Percentiles rank a stretch among this genome's conserved stretches.
phyloP scores from a whole-genome alignment of 1,140 invertebrate genomes.

The Macrocentrus cingulum region DNA sequence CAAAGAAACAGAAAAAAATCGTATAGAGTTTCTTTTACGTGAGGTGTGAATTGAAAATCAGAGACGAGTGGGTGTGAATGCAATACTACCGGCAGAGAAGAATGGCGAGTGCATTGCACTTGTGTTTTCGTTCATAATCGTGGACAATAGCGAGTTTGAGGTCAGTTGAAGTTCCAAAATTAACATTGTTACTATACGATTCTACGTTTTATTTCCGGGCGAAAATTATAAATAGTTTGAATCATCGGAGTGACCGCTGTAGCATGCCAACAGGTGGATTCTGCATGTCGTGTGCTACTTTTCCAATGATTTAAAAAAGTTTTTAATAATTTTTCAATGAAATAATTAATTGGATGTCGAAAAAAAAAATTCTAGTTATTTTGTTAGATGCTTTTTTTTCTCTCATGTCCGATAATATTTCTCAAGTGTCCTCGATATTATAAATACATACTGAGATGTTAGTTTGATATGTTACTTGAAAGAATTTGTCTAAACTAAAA shows the following conservation, averaged over 20 bases:
- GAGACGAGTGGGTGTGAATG: neutral
- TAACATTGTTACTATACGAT: neutral
- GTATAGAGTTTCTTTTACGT: too few species aligned
- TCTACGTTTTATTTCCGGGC: conserved; percentile 3
- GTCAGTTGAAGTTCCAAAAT: neutral
- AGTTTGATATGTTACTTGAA: too few species aligned
- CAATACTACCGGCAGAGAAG: too few species aligned
- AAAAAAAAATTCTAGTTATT: too few species aligned
- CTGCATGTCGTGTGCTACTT: neutral
- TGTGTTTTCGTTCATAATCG: neutral
- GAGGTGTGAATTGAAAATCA: too few species aligned
- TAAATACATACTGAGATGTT: conserved; percentile 39
- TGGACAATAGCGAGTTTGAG: neutral
- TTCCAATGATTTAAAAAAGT: too few species aligned
- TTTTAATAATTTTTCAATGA: too few species aligned
- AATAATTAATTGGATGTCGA: too few species aligned
- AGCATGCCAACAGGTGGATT: conserved; percentile 18
- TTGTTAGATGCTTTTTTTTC: too few species aligned
- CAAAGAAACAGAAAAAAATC: too few species aligned
- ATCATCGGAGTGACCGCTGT: neutral
- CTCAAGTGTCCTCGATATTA: conserved; percentile 40
- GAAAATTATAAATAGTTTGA: conserved; percentile 1
- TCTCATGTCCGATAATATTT: conserved; percentile 43
- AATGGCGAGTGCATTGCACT: neutral
- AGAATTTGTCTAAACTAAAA: too few species aligned